A percentile compares a stretch with the other conserved stretches of the same genome.
Evolutionary conservation across 2,797 vertebrate genomes (phyloP).

Genomic region (Chloroceryle amazona): DNA sequence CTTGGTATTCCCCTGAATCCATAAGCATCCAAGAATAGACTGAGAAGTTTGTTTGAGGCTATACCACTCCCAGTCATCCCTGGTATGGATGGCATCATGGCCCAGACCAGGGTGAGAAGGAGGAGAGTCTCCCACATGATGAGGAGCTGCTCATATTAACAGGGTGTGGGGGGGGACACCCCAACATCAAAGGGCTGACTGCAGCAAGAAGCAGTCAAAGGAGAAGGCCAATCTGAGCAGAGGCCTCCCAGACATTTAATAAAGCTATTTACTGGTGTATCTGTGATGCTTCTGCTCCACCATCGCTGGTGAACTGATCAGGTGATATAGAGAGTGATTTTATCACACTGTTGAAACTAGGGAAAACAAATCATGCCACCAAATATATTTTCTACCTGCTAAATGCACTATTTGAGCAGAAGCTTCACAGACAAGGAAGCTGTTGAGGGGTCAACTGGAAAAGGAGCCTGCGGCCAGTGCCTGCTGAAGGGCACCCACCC

Average conservation of each 20-base stretch:
- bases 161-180: background rate
- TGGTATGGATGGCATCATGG: constrained; percentile 52
- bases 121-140: background rate
- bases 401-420: background rate
- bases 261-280: background rate
- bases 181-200: background rate
- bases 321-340: background rate
- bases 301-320: background rate
- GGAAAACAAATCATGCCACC: background rate
- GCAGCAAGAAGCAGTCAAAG: background rate
- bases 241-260: background rate
- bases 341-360: background rate
- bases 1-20: constrained; percentile 57
- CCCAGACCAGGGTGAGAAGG: background rate
- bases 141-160: background rate
- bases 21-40: constrained; percentile 57
- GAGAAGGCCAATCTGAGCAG: background rate
- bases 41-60: constrained; percentile 56
- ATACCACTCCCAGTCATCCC: constrained; percentile 57
- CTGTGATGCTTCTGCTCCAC: background rate
- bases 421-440: background rate
- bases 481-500: background rate
- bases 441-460: background rate
- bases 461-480: background rate
- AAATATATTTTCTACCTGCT: background rate